Evolutionary conservation across 2,113 vertebrate genomes (phyloP).

Genomic region (Agapornis roseicollis): DNA sequence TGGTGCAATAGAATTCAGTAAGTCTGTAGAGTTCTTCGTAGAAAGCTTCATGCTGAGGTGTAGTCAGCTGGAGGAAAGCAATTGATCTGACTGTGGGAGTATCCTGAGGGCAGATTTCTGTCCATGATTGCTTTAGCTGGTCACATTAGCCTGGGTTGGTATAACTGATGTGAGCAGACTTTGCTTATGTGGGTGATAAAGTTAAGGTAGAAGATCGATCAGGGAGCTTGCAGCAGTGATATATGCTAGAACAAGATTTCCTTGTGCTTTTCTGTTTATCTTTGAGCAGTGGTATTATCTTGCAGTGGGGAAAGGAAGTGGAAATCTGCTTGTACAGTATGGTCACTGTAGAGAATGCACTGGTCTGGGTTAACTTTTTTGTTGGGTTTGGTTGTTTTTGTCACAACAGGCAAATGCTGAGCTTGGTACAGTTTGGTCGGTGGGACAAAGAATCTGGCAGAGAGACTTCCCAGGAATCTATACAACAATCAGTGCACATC

Average conservation of each 20-base stretch:
- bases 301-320: neutral
- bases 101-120: neutral
- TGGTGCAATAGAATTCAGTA: neutral
- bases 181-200: neutral
- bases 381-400: neutral
- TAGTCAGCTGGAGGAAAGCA: neutral
- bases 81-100: neutral
- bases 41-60: neutral
- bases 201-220: neutral
- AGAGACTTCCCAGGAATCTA: conserved; percentile 96
- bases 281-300: too few relatives aligned
- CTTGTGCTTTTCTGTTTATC: neutral
- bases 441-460: conserved; percentile 96
- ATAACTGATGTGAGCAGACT: neutral
- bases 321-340: neutral
- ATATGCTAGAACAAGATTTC: neutral
- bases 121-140: neutral
- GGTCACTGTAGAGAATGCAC: neutral
- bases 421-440: conserved; percentile 89
- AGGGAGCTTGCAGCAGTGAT: neutral
- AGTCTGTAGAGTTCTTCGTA: neutral
- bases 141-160: neutral
- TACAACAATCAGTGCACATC: conserved; percentile 82
- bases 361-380: neutral
- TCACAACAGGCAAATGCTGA: conserved; percentile 87